Conservation (phyloP, 2,113 vertebrate species). For the Arenaria interpres region DNA sequence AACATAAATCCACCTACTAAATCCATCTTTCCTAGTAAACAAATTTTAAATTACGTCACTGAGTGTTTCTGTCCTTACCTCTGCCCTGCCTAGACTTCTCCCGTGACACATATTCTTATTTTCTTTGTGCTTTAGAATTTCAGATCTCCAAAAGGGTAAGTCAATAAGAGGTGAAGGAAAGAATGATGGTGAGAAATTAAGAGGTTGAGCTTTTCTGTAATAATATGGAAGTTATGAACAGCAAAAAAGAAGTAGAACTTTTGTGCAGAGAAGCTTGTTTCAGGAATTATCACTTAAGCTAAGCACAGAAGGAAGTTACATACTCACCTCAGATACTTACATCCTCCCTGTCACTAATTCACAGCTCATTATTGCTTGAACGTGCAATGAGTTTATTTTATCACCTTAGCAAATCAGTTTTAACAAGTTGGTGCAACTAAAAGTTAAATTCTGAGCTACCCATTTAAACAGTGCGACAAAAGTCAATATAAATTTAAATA, state of each 20-base stretch:
- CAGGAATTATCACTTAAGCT: not conserved
- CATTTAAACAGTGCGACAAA: not conserved
- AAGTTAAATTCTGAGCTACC: not conserved
- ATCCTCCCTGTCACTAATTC: not conserved
- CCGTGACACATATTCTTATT: not conserved
- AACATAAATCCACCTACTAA: not conserved
- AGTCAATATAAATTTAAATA: slow-evolving; percentile 8
- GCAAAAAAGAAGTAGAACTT: not conserved
- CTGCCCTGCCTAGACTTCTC: not conserved
- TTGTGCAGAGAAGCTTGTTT: not conserved
- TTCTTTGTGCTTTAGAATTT: not conserved
- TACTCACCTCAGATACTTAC: not conserved
- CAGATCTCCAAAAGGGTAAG: not conserved
- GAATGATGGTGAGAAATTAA: not conserved
- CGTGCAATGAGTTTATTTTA: not conserved
- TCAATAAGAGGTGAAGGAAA: not conserved
- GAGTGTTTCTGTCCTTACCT: not conserved
- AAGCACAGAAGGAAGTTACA: not conserved
- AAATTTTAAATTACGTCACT: not conserved
- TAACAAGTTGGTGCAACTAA: not conserved
- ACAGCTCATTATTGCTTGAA: not conserved
- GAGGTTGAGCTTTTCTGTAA: not conserved
- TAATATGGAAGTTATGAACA: not conserved
- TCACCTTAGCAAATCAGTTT: not conserved
- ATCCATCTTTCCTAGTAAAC: not conserved